A percentile compares a stretch with the other conserved stretches of the same genome.
phyloP scores from a whole-genome alignment of 1,140 invertebrate species.

The Atta texana region DNA sequence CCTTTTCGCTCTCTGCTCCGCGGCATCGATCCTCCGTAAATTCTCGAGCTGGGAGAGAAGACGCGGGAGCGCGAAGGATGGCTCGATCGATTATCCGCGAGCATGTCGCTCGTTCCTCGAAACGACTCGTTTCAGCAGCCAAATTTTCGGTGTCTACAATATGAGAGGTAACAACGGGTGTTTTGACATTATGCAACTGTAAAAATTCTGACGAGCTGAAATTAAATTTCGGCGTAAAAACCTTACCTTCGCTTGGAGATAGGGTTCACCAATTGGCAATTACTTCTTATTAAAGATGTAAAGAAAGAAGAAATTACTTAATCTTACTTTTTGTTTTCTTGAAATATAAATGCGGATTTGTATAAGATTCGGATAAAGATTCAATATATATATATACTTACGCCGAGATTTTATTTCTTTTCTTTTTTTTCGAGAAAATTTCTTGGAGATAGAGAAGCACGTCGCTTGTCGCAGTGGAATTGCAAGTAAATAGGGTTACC shows the following conservation, averaged over 20 bases:
- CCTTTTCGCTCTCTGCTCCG: slow-evolving; percentile 40
- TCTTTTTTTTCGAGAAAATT: background rate
- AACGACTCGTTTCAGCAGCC: background rate
- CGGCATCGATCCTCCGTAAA: slow-evolving; percentile 63
- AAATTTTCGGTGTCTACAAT: slow-evolving; percentile 28
- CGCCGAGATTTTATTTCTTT: background rate
- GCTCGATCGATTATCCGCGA: slow-evolving; percentile 62
- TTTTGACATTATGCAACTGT: background rate
- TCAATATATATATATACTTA: background rate
- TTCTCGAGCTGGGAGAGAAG: slow-evolving; percentile 51
- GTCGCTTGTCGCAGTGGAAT: slow-evolving; percentile 12
- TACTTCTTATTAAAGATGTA: slow-evolving; percentile 9
- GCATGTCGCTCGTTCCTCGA: slow-evolving; percentile 29
- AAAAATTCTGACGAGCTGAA: slow-evolving; percentile 1
- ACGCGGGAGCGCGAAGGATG: slow-evolving; percentile 53
- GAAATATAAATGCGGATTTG: background rate
- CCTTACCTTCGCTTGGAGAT: background rate
- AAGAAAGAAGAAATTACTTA: slow-evolving; percentile 1
- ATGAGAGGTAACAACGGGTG: background rate
- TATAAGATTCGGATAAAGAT: slow-evolving; percentile 1
- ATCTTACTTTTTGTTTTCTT: background rate
- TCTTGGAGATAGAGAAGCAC: background rate
- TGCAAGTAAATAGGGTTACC: slow-evolving; percentile 33
- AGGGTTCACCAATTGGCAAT: background rate
- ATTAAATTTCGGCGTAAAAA: slow-evolving; percentile 4